phyloP scores from a whole-genome alignment of 2,888 invertebrate genomes.

The Andrena chrysosceles region DNA sequence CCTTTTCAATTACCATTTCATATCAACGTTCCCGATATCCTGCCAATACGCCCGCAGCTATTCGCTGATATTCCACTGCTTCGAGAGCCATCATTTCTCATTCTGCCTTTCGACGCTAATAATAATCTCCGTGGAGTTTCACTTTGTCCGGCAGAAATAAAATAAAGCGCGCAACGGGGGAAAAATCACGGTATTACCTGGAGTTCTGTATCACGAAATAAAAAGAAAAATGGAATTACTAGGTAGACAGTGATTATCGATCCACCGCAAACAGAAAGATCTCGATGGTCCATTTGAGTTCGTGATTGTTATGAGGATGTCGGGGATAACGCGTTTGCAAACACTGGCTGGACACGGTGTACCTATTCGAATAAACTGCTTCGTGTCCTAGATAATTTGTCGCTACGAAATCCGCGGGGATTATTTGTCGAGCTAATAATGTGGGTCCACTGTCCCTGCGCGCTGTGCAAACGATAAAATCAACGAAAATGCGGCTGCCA shows the following conservation, averaged over 20 bases:
- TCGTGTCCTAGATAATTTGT: constrained; percentile 81
- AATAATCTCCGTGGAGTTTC: constrained; percentile 45
- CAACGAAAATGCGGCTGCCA: constrained; percentile 74
- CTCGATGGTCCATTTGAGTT: constrained; percentile 63
- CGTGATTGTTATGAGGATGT: constrained; percentile 66
- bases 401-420: constrained; percentile 81
- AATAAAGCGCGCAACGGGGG: constrained; percentile 20
- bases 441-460: constrained; percentile 76
- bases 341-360: constrained; percentile 71
- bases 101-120: constrained; percentile 39
- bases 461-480: constrained; percentile 78
- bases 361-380: constrained; percentile 81
- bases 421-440: constrained; percentile 83
- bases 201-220: neutral
- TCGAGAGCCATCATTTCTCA: constrained; percentile 29
- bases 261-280: constrained; percentile 53
- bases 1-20: constrained; percentile 9
- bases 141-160: constrained; percentile 41
- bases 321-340: constrained; percentile 71
- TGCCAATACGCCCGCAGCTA: constrained; percentile 13
- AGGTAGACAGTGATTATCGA: constrained; percentile 47
- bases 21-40: constrained; percentile 21
- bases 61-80: neutral
- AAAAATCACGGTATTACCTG: neutral
- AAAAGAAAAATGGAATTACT: neutral